Evolutionary conservation across 2,888 invertebrate genomes (phyloP), one percentile per base, ranked within the genome.

Genomic region (Exephanes ischioxanthus): DNA sequence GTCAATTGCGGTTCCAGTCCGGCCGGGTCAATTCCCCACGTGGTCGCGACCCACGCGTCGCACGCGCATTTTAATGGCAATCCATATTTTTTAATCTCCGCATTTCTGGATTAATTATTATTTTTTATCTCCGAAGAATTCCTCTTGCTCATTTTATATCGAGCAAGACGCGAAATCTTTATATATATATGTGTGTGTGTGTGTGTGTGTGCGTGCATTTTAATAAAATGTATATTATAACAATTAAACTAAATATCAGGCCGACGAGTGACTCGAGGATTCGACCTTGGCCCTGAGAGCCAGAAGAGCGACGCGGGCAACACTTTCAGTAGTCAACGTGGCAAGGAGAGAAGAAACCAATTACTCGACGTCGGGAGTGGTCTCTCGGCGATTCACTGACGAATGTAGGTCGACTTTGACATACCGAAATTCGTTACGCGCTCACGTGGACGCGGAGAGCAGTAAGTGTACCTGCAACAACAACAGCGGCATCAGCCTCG

Each of bases 401-500:
- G 71, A 85, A 85, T 82, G 82, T 85, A 71, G 85, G 85, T 82
- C 85, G 71, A 67, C 85, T 58, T 70, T 72, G 82, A 82, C 79
- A 61, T 71, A 84, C 72, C 53, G 76, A 82, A 82, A 76, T 85
- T 76, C 79, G 82, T 66, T 75, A 55, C 51, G 53, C 70, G 45
- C 53, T 68, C 73, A 41, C 66, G 76, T 37, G 9, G 63, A 67
- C 76, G 53, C 67, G 14, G 45, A 45, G 14, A 14, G 45, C 45
- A 14, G 45, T 45, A 45, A 77, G 76, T 37, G 61, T 61, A 61
- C 7, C 30, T 6, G 30, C 61, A 30, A 30, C 61, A 61, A 30
- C 30, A 61, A 30, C 61, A 61, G 61, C 30, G 22, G 22, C 58
- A 22, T 11, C 58, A 61, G 30, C 33, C 61, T 26, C 61, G 16